A percentile compares a stretch with the other conserved stretches of the same genome.
Evolutionary conservation across 2,113 vertebrate genomes (phyloP).

Genomic region (Bubalus kerabau): DNA sequence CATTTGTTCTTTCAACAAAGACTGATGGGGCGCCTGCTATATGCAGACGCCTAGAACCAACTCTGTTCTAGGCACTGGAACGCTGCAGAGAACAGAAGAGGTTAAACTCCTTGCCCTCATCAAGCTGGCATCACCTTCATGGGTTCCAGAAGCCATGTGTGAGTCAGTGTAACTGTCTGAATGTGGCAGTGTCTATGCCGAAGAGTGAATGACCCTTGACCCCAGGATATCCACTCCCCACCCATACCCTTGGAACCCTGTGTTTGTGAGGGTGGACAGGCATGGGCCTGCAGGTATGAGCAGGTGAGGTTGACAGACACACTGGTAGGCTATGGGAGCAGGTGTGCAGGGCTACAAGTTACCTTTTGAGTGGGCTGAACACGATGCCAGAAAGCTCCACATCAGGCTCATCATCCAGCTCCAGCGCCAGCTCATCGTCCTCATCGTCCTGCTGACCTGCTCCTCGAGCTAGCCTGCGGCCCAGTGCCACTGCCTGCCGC

Average conservation of each 20-base stretch:
- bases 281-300: background rate
- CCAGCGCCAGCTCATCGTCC: slow-evolving; percentile 81
- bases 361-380: slow-evolving; percentile 91
- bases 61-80: background rate
- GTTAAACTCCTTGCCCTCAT: background rate
- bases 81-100: background rate
- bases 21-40: background rate
- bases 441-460: slow-evolving; percentile 83
- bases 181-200: background rate
- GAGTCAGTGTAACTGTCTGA: background rate
- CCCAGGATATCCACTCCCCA: background rate
- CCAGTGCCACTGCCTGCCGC: slow-evolving; percentile 79
- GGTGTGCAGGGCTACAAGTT: background rate
- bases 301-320: background rate
- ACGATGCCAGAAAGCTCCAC: slow-evolving; percentile 81
- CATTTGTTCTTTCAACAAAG: background rate
- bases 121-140: background rate
- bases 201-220: background rate
- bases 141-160: background rate
- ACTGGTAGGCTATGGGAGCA: background rate
- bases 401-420: slow-evolving; percentile 85
- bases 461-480: slow-evolving; percentile 82
- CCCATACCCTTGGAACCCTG: background rate
- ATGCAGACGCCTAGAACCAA: background rate
- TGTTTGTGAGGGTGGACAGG: background rate